These are phyloP conservation scores for Cheirogaleus major DNA, from an alignment of 2,797 vertebrate species.

Conservation along the genomic window DNA sequence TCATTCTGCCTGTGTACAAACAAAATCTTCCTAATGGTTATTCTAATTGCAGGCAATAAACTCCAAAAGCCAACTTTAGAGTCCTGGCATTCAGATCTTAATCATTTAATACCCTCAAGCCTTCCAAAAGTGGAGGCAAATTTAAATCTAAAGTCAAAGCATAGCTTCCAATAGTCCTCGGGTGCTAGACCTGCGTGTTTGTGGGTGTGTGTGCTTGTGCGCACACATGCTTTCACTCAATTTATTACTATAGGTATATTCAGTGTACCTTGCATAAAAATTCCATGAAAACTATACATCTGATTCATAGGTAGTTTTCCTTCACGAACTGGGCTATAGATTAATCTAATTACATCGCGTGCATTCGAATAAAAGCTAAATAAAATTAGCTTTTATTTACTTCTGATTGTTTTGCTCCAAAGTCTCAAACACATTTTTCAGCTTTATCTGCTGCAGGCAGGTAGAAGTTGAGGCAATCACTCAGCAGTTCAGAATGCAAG, in stretches of 20 bases:
- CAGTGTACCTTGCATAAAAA: slow-evolving; percentile 53
- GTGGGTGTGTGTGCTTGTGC: rapidly evolving
- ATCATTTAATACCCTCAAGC: neutral
- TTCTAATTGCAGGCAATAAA: neutral
- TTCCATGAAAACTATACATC: slow-evolving; percentile 63
- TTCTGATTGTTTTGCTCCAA: slow-evolving; percentile 75
- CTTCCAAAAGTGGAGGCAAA: slow-evolving; percentile 40
- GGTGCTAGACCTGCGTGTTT: neutral
- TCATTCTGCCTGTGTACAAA: slow-evolving; percentile 42
- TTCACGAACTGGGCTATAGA: slow-evolving; percentile 54
- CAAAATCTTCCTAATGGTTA: slow-evolving; percentile 16
- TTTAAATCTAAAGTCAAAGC: slow-evolving; percentile 54
- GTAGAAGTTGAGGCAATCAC: slow-evolving; percentile 66
- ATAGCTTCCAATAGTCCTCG: neutral
- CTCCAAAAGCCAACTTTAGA: neutral
- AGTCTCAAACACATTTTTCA: slow-evolving; percentile 25
- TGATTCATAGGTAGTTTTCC: slow-evolving; percentile 51
- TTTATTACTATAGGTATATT: neutral
- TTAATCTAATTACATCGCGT: slow-evolving; percentile 66
- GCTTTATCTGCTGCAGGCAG: slow-evolving; percentile 67
- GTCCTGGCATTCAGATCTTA: neutral
- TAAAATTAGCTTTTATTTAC: slow-evolving; percentile 65
- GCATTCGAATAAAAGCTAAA: slow-evolving; percentile 32
- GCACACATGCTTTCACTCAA: neutral
- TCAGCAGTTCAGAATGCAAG: slow-evolving; percentile 47